Conservation (phyloP, 2,888 invertebrate genomes). For the Amblyjoppa fuscipennis region DNA sequence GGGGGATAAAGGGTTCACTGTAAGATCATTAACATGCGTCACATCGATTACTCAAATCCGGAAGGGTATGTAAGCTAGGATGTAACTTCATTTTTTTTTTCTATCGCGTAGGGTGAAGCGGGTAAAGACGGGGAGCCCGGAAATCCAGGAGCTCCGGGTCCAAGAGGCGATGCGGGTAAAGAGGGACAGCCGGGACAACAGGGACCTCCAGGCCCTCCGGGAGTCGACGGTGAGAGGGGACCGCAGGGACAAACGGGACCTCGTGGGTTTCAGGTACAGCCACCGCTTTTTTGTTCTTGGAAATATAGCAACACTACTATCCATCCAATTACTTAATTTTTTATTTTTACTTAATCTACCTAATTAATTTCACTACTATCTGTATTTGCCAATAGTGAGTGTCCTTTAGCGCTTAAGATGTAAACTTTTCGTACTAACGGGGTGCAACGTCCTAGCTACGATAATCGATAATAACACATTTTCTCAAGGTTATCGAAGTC, state of each 20-base stretch:
- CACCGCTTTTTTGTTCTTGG: background rate
- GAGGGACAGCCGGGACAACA: constrained; percentile 89
- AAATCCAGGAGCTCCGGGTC: constrained; percentile 88
- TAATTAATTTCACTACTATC: too few relatives aligned
- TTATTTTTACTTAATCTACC: too few relatives aligned
- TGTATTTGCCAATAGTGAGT: too few relatives aligned
- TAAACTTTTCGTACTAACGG: too few relatives aligned
- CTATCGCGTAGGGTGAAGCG: constrained; percentile 89
- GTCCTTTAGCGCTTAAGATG: too few relatives aligned
- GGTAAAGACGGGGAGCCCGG: constrained; percentile 94
- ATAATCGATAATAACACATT: too few relatives aligned
- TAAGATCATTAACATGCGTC: constrained; percentile 80
- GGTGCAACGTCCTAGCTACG: too few relatives aligned
- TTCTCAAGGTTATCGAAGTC: too few relatives aligned
- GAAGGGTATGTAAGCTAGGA: background rate
- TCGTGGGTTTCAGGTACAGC: constrained; percentile 91
- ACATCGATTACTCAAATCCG: background rate
- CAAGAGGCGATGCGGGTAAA: constrained; percentile 85
- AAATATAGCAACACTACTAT: too few relatives aligned
- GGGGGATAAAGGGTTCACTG: constrained; percentile 92
- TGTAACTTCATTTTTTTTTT: constrained; percentile 25
- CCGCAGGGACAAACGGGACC: constrained; percentile 91
- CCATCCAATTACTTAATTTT: too few relatives aligned
- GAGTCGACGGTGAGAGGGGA: constrained; percentile 92
- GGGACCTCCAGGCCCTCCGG: constrained; percentile 89